Evolutionary conservation across 2,113 vertebrate species (phyloP).

Genomic region (Sander vitreus): DNA sequence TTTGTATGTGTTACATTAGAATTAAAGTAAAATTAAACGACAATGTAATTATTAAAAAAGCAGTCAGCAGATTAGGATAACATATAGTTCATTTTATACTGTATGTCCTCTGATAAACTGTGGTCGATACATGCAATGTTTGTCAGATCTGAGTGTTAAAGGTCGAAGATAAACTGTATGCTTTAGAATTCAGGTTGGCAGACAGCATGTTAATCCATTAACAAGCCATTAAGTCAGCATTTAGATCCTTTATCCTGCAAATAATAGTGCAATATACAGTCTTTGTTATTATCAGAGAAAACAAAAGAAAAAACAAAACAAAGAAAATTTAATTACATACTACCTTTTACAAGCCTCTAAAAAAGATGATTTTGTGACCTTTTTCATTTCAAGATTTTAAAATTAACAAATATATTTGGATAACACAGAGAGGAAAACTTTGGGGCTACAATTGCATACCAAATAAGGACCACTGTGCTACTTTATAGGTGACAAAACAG

Average conservation of each 20-base stretch:
- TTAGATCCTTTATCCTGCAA: slow-evolving; percentile 28
- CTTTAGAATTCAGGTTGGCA: neutral
- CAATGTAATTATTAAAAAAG: neutral
- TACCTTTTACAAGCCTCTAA: neutral
- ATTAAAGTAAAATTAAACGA: neutral
- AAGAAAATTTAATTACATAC: neutral
- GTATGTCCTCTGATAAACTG: neutral
- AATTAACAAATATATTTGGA: neutral
- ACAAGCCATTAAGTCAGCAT: slow-evolving; percentile 23
- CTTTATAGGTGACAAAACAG: neutral
- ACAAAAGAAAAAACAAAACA: neutral
- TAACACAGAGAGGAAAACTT: neutral
- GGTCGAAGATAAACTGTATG: neutral
- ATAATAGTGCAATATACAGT: neutral
- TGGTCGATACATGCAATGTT: neutral
- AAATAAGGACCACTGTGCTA: neutral
- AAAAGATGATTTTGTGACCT: neutral
- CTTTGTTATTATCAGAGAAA: neutral
- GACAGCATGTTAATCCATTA: slow-evolving; percentile 38
- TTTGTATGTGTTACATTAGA: neutral
- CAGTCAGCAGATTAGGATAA: neutral
- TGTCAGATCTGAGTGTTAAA: neutral
- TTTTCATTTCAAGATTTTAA: neutral
- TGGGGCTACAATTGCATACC: too few relatives aligned
- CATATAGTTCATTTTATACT: neutral